Evolutionary conservation across 2,113 vertebrate species (phyloP).

Genomic region (Sterna hirundo): DNA sequence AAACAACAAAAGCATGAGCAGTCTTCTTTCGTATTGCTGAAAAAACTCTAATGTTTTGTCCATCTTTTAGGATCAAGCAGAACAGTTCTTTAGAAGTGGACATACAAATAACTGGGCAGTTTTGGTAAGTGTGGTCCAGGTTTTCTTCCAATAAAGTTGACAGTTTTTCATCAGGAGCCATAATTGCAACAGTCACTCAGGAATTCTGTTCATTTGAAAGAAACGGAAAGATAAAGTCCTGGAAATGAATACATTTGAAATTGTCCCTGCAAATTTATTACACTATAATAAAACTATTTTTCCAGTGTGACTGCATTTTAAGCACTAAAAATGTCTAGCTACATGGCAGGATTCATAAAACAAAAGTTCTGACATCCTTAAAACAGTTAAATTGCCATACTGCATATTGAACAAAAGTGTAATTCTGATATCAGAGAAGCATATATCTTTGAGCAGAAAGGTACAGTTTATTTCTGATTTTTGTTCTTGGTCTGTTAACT

Average conservation of each 20-base stretch:
- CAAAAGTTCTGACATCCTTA: background rate
- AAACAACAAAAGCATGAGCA: background rate
- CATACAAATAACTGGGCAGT: conserved; percentile 99
- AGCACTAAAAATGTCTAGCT: background rate
- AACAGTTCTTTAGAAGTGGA: conserved; percentile 90
- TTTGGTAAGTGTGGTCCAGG: conserved; percentile 77
- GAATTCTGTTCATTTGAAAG: background rate
- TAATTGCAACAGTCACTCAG: background rate
- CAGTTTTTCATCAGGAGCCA: background rate
- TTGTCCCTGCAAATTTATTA: background rate
- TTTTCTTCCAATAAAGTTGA: background rate
- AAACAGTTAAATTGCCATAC: background rate
- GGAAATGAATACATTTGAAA: background rate
- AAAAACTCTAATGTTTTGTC: background rate
- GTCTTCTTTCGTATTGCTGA: background rate
- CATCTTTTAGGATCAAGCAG: conserved; percentile 79
- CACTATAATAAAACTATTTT: background rate
- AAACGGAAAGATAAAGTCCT: background rate
- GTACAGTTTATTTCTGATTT: background rate
- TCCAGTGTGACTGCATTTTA: background rate
- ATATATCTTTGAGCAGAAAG: background rate
- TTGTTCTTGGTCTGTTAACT: background rate
- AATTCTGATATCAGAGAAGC: background rate
- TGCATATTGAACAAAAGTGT: background rate
- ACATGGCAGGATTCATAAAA: background rate